phyloP scores from a whole-genome alignment of 2,113 vertebrate genomes.

The Chiloscyllium plagiosum region DNA sequence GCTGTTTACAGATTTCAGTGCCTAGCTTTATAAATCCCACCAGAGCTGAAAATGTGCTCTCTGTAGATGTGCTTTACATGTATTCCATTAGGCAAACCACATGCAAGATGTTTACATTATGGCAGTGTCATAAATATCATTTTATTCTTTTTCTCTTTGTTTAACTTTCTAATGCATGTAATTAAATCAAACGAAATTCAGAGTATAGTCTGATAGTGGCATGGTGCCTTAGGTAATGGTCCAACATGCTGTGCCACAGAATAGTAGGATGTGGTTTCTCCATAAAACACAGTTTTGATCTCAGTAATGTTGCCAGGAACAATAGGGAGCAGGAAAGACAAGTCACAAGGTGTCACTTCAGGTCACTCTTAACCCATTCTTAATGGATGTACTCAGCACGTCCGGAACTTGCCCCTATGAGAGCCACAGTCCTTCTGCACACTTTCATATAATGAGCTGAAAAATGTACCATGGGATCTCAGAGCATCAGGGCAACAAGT shows the following conservation, averaged over 20 bases:
- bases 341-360: constrained; percentile 3
- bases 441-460: neutral
- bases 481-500: neutral
- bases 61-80: constrained; percentile 2
- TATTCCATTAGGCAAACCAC: constrained; percentile 27
- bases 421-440: neutral
- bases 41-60: constrained; percentile 12
- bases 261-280: neutral
- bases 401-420: neutral
- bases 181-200: neutral
- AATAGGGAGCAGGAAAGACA: neutral
- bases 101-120: constrained; percentile 11
- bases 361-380: neutral
- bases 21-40: constrained; percentile 25
- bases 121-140: neutral
- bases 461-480: neutral
- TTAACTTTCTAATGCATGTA: neutral
- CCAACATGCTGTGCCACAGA: neutral
- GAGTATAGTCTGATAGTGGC: neutral
- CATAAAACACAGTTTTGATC: constrained; percentile 6
- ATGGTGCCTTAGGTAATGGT: neutral
- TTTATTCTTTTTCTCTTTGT: neutral
- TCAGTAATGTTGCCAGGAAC: neutral
- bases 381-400: neutral
- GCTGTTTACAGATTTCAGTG: constrained; percentile 28